These are phyloP conservation scores for Allobates femoralis DNA, from an alignment of 2,797 vertebrate species.

Conservation along the genomic window DNA sequence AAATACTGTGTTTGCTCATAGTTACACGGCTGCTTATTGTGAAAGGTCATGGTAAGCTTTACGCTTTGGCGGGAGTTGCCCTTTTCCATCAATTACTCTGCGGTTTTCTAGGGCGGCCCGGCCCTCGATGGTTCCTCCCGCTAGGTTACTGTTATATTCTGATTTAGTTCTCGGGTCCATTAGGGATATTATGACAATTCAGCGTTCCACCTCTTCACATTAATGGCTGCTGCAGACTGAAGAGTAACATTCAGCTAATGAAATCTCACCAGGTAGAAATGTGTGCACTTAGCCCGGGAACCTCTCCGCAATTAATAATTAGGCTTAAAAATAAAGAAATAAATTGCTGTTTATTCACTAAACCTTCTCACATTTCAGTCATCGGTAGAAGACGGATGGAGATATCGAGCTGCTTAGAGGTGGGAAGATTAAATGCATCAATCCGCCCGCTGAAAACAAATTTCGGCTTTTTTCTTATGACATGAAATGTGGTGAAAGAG, in stretches of 20 bases:
- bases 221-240: not conserved
- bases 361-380: not conserved
- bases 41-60: not conserved
- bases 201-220: not conserved
- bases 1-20: too few relatives aligned
- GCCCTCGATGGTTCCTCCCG: not conserved
- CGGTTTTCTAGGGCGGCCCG: not conserved
- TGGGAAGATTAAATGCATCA: constrained; percentile 24
- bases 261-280: not conserved
- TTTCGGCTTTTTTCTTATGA: not conserved
- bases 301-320: constrained; percentile 19
- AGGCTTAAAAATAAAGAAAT: not conserved
- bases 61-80: not conserved
- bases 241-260: constrained; percentile 3
- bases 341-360: not conserved
- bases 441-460: not conserved
- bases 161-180: not conserved
- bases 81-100: not conserved
- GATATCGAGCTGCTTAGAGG: not conserved
- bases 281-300: constrained; percentile 11
- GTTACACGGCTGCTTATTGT: too few relatives aligned
- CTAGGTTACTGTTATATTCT: not conserved
- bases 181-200: constrained; percentile 4
- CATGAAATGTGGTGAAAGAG: not conserved
- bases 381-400: not conserved